phyloP scores from a whole-genome alignment of 2,113 vertebrate species.

The Dipodomys merriami region DNA sequence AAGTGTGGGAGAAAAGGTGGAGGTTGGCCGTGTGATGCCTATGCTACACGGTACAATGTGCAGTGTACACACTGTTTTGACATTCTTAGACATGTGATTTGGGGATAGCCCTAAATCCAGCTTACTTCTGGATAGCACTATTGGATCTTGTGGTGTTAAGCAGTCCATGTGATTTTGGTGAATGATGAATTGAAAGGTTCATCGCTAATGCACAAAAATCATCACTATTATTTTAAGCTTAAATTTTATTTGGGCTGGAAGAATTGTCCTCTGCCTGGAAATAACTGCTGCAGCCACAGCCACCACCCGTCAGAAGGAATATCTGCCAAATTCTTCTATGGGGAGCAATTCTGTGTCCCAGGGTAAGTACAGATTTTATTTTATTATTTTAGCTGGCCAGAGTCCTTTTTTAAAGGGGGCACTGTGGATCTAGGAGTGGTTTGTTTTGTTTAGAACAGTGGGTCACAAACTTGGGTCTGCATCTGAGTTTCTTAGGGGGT shows the following conservation, averaged over 20 bases:
- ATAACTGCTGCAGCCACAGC: constrained; percentile 28
- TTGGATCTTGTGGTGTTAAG: neutral
- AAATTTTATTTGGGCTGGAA: constrained; percentile 65
- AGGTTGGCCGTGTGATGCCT: neutral
- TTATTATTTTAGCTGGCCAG: constrained; percentile 74
- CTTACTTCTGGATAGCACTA: neutral
- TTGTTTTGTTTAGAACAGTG: constrained; percentile 48
- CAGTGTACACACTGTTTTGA: neutral
- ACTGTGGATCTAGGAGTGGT: constrained; percentile 11
- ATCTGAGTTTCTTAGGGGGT: neutral
- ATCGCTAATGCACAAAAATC: constrained; percentile 34
- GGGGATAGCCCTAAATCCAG: constrained; percentile 9
- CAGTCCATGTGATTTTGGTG: neutral
- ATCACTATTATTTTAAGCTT: constrained; percentile 70
- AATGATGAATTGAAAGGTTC: constrained; percentile 49
- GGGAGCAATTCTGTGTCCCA: constrained; percentile 64
- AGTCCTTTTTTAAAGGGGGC: constrained; percentile 51
- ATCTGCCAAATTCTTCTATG: constrained; percentile 68
- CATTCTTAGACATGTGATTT: neutral
- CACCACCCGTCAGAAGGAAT: constrained; percentile 68
- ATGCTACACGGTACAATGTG: neutral
- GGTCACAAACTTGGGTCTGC: neutral
- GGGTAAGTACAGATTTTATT: constrained; percentile 77
- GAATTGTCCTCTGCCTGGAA: constrained; percentile 67
- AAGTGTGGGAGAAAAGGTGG: neutral